Conservation (phyloP, 2,113 vertebrate species). For the Scortum barcoo region DNA sequence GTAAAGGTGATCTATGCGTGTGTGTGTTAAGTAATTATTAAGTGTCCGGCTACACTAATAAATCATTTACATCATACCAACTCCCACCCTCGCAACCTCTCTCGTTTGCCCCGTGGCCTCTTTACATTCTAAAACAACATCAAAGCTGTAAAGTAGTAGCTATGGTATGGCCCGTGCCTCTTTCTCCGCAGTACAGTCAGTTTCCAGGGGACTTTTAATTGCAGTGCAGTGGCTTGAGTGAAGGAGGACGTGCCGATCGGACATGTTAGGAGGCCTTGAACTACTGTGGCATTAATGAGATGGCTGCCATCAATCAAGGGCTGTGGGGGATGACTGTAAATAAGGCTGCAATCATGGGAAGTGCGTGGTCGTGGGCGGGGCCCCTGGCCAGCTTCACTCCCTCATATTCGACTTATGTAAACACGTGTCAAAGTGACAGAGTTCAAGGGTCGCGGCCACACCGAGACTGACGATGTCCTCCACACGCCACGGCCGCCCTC, state of each 20-base stretch:
- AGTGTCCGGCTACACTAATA: constrained; percentile 82
- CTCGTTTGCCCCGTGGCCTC: constrained; percentile 32
- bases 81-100: constrained; percentile 45
- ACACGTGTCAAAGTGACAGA: constrained; percentile 71
- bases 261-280: constrained; percentile 63
- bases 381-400: constrained; percentile 22
- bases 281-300: constrained; percentile 75
- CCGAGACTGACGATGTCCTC: constrained; percentile 23
- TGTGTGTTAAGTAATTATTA: constrained; percentile 88
- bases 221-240: constrained; percentile 44
- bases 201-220: constrained; percentile 62
- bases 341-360: constrained; percentile 75
- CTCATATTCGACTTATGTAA: constrained; percentile 64
- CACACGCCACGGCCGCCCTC: not conserved
- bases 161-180: constrained; percentile 18
- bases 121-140: constrained; percentile 55
- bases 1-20: constrained; percentile 86
- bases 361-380: constrained; percentile 38
- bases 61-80: constrained; percentile 79
- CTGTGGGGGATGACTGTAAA: constrained; percentile 77
- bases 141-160: constrained; percentile 21
- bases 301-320: constrained; percentile 74
- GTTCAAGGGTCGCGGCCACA: constrained; percentile 61
- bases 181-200: constrained; percentile 23
- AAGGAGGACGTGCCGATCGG: constrained; percentile 35